Conservation (phyloP, 2,113 vertebrate species). For the Saguinus imperator region DNA sequence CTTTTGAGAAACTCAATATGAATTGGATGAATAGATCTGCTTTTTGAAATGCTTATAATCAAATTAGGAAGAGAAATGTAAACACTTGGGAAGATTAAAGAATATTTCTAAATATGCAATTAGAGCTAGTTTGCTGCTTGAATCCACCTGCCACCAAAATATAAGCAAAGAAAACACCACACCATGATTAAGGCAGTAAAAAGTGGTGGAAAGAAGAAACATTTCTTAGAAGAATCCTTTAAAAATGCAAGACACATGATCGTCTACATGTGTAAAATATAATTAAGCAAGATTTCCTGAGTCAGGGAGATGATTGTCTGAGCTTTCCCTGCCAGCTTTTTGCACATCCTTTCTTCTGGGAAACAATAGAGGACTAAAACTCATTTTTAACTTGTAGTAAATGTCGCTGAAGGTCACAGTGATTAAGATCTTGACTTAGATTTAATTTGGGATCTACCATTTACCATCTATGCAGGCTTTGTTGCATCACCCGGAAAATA, state of each 20-base stretch:
- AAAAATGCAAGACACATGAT: not conserved
- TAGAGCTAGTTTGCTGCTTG: not conserved
- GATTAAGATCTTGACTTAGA: not conserved
- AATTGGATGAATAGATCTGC: not conserved
- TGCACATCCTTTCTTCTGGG: not conserved
- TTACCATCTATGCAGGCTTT: not conserved
- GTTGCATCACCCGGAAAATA: not conserved
- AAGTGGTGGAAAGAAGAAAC: not conserved
- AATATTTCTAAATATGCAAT: not conserved
- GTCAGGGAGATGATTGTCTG: not conserved
- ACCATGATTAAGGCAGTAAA: not conserved
- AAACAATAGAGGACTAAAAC: not conserved
- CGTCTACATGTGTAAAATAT: not conserved
- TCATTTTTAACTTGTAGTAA: not conserved
- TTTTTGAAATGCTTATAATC: not conserved
- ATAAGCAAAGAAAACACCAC: not conserved
- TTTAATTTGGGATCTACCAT: not conserved
- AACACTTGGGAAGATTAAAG: not conserved
- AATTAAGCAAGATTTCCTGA: not conserved
- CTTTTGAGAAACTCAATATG: not conserved
- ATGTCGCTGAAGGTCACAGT: no score
- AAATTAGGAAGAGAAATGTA: not conserved
- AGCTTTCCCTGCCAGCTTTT: not conserved
- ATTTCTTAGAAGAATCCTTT: not conserved
- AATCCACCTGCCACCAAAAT: not conserved